Evolutionary conservation across 2,888 invertebrate genomes (phyloP), one percentile per base, ranked within the genome.

Genomic region (Octodonta nipae): DNA sequence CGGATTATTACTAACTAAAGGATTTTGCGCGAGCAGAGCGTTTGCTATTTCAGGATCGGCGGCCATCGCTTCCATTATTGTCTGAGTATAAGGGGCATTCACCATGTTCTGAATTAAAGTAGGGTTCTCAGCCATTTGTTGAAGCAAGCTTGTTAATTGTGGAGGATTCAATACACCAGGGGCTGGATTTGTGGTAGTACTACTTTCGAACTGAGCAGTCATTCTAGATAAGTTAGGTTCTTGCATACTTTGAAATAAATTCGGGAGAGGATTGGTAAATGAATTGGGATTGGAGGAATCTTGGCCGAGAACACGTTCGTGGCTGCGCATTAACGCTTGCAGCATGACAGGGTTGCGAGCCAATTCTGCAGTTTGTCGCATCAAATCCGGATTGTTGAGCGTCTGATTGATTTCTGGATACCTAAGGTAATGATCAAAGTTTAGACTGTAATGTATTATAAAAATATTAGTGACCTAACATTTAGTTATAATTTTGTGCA

Each of bases 171-270:
- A 70, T 44, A 88, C 48, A 3, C 46, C 46, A 20, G 47, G 36
- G 22, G 45, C 50, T n/a, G 51, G 49, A 24, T 40, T 46, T 28
- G 43, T 54, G 16, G 42, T 49, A 4, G 46, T 29, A 22, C 41
- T 41, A 6, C 39, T 31, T 44, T 87, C 84, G 49, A 82, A 83
- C 46, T 84, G 81, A 11, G 93, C 89, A 22, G 92, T 93, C 10
- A 93, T 88, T 20, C 92, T 92, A 60, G 87, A 91, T 55, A 95
- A 66, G 86, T 96, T 89, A 0, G 96, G 96, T 61, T 98, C 96
- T 59, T 96, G 58, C 24, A 58, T 47, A 41, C 57, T 55, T 26
- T 55, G 45, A 33, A 58, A 60, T 51, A 60, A 53, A 42, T 95
- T 75, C 58, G 93, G 91, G 42, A 98, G 66, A 2, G 95, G 95